Evolutionary conservation across 2,888 invertebrate genomes (phyloP), one percentile per base, ranked within the genome.

Genomic region (Xiphydria camelus): DNA sequence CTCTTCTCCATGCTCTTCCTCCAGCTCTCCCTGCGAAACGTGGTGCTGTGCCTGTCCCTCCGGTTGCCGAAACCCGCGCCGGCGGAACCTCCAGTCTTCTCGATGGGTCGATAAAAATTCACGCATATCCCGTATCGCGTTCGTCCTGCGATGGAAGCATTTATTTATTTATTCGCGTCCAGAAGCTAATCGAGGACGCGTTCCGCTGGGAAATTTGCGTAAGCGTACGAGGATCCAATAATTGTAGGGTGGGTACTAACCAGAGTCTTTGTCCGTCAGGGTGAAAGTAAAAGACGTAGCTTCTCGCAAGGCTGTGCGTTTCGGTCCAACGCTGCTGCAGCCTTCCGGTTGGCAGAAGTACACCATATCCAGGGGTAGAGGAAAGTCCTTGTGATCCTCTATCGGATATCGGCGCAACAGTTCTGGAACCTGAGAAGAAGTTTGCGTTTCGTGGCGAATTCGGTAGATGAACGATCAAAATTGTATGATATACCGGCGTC

Each of bases 291-390:
- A 99, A 10, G 97, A 96, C 19, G 92, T 91, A 39, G 94, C 91
- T 76, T 99, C 97, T 47, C 95, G 81, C 35, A 88, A 79, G 23
- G 87, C 86, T 14, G 90, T 87, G 51, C 91, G 84, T 61, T 92
- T 86, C 4, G 94, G 94, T 9, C 94, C 94, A 50, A 94, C 90
- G 51, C 88, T 91, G 53, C 89, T 89, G 76, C 98, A 99, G 42
- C 99, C 99, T 78, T 99, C 99, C 1, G 99, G 99, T 77, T 99
- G 99, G 72, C 99, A 99, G 79, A 99, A 99, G 78, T 95, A 98
- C 18, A 98, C 96, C 86, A 99, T 97, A 77, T 99, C 99, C 69
- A 94, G 81, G 1, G 99, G 97, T 64, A 99, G 80, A 0, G 94
- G 91, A 76, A 99, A 99, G 78, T 99, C 99, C 73, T 90, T 87